Conservation (phyloP, 1,140 invertebrate species). For the Littorina saxatilis region DNA sequence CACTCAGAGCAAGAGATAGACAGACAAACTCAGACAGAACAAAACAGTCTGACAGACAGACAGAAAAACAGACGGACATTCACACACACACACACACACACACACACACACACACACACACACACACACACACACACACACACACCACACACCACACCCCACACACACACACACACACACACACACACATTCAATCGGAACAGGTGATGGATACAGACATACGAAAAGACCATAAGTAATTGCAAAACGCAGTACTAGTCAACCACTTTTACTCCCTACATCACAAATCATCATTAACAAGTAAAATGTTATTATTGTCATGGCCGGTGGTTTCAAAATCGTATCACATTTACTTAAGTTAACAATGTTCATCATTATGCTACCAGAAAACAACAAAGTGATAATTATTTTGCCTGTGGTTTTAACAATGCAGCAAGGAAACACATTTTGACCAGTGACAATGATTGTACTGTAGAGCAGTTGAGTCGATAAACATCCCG, state of each 20-base stretch:
- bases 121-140: not conserved
- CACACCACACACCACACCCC: too few relatives aligned
- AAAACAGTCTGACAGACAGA: not conserved
- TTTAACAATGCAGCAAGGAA: too few relatives aligned
- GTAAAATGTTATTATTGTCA: too few relatives aligned
- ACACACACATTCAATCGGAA: not conserved
- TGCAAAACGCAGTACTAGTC: not conserved
- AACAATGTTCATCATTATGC: too few relatives aligned
- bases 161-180: too few relatives aligned
- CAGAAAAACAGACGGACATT: constrained; percentile 8
- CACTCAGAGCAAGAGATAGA: constrained; percentile 38
- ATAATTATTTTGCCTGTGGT: too few relatives aligned
- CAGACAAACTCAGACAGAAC: constrained; percentile 26
- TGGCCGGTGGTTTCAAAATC: too few relatives aligned
- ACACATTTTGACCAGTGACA: too few relatives aligned
- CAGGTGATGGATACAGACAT: not conserved
- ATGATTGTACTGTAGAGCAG: not conserved
- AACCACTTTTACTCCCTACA: not conserved
- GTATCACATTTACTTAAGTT: too few relatives aligned
- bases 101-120: constrained; percentile 1
- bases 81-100: not conserved
- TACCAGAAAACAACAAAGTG: too few relatives aligned
- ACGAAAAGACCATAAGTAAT: not conserved
- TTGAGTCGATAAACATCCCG: not conserved
- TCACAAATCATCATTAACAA: too few relatives aligned